Evolutionary conservation across 1,140 invertebrate species (phyloP).

Genomic region (Colletes latitarsis): DNA sequence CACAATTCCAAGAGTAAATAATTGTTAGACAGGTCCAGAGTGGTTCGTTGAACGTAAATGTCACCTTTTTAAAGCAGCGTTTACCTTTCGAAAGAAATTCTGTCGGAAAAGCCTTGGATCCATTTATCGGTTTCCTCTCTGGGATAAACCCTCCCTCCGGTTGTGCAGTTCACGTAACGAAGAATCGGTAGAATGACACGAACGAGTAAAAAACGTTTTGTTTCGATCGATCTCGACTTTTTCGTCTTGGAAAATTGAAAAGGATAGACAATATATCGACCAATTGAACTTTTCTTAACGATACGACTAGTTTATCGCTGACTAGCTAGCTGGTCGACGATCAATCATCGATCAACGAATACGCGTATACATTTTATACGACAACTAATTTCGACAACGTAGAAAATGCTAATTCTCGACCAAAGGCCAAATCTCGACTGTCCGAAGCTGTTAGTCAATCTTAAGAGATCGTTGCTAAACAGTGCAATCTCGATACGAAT

Average conservation of each 20-base stretch:
- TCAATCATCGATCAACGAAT: too few species aligned
- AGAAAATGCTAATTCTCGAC: too few species aligned
- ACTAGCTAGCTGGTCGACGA: background rate
- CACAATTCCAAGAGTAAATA: too few species aligned
- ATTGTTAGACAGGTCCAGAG: too few species aligned
- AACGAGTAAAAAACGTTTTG: constrained; percentile 18
- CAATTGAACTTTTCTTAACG: too few species aligned
- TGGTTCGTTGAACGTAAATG: too few species aligned
- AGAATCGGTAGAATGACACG: background rate
- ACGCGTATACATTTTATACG: too few species aligned
- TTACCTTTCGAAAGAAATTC: constrained; percentile 8
- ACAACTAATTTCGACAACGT: background rate
- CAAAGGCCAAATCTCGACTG: background rate
- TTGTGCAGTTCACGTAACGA: background rate
- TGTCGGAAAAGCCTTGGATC: background rate
- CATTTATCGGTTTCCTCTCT: constrained; percentile 13
- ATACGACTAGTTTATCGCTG: background rate
- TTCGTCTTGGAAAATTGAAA: too few species aligned
- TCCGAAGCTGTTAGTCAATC: background rate
- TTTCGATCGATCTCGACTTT: background rate
- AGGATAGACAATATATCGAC: too few species aligned
- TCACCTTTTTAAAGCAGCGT: background rate
- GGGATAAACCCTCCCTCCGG: background rate
- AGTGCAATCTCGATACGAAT: background rate
- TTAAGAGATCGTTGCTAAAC: background rate